Evolutionary conservation across 2,888 invertebrate genomes (phyloP).

Genomic region (Pteria penguin): DNA sequence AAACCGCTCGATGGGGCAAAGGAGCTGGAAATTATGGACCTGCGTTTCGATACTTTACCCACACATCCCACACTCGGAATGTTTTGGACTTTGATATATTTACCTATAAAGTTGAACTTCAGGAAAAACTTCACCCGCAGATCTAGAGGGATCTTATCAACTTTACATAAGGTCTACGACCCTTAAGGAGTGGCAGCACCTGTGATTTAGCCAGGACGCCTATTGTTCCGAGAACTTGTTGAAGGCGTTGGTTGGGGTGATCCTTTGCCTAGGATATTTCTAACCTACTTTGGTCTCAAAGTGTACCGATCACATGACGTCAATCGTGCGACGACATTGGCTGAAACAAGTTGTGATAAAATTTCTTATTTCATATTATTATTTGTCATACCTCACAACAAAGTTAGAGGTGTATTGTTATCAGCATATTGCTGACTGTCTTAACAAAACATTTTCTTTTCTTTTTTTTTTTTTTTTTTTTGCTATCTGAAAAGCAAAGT

Average conservation of each 20-base stretch:
- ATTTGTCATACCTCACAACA: no score
- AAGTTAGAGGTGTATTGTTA: no score
- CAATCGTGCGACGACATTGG: no score
- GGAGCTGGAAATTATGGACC: constrained; percentile 7
- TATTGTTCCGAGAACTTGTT: constrained; percentile 15
- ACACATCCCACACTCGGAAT: constrained; percentile 21
- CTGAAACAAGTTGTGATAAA: no score
- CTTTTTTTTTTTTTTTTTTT: no score
- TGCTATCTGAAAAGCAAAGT: no score
- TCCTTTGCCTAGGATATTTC: no score
- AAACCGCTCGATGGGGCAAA: background rate
- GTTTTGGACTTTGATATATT: constrained; percentile 23
- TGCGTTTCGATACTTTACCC: constrained; percentile 12
- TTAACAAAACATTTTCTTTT: no score
- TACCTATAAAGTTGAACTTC: background rate
- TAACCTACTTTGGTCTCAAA: no score
- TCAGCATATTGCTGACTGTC: no score
- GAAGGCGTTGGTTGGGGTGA: constrained; percentile 27
- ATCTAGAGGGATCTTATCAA: constrained; percentile 30
- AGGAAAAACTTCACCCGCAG: constrained; percentile 31
- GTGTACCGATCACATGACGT: no score
- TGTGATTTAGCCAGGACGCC: constrained; percentile 19
- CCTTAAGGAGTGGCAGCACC: constrained; percentile 30
- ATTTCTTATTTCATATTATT: no score
- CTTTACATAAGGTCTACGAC: constrained; percentile 30